Base-by-base conservation (phyloP, 2,888 invertebrate genomes). In the Seira ritae region DNA sequence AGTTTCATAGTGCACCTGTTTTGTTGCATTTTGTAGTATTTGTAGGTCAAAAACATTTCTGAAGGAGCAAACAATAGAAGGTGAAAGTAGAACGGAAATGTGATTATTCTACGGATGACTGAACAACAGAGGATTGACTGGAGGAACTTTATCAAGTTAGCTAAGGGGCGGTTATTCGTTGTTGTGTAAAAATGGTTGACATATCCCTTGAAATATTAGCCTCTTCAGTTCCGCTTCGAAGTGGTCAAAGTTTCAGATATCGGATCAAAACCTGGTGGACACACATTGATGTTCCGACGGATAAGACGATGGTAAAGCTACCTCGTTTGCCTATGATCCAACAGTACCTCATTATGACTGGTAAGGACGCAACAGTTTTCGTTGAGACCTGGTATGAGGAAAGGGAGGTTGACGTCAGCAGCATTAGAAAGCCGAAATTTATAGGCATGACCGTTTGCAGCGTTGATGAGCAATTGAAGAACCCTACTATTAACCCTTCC, bases 221-320 rank as follows among this genome's bases (percentile, higher is more conserved):
- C 15, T 50, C 70, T 12, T 74, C 75, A 6, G 77, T 77, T n/a
- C 73, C 71, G 1, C n/a, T 80, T 10, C 67, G 19, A 19, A 60
- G 20, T 12, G 76, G 74, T 6, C 70, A 74, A n/a, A 65, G 24
- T 24, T 19, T 65, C 0, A 42, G 75, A n/a, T 80, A 80, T 31
- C 37, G 76, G 15, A 60, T 84, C 0, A 84, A 80, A 60, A 80
- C 84, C 2, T 80, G 77, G 76, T 84, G 84, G 84, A 20, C 80
- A 4, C 76, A 80, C 50, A 73, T 80, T 15, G 84, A 84, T n/a
- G 73, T 80, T 20, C 73, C 69, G 0, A 66, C 73, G 10, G 68
- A 65, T 24, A 31, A 50, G 2, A 74, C 24, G 0, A 37, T n/a
- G 4, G 37, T 84, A 15, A 71, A 76, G 50, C 60, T 84, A n/a